Evolutionary conservation across 2,888 invertebrate genomes (phyloP).

Genomic region (Cosmopolites sordidus): DNA sequence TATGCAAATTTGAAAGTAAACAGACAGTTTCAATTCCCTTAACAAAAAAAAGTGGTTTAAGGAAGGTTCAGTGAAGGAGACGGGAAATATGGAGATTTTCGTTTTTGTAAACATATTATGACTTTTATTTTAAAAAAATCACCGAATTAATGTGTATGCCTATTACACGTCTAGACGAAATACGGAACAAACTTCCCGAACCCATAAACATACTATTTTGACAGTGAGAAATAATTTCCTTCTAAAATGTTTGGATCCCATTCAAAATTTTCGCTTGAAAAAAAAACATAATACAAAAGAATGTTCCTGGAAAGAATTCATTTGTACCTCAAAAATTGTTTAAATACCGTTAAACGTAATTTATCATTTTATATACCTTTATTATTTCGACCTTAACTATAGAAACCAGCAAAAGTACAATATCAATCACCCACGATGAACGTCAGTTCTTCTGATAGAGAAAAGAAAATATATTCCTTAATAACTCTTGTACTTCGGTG

Average conservation of each 20-base stretch:
- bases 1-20: too few species aligned
- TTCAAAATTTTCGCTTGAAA: not conserved
- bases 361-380: conserved; percentile 21
- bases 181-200: too few species aligned
- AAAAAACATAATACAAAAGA: not conserved
- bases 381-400: conserved; percentile 13
- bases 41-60: too few species aligned
- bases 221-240: not conserved
- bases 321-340: conserved; percentile 12
- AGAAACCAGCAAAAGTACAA: conserved; percentile 14
- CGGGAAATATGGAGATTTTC: too few species aligned
- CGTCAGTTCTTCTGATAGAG: conserved; percentile 18
- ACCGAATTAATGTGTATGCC: too few species aligned
- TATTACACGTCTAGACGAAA: too few species aligned
- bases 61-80: too few species aligned
- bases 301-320: conserved; percentile 2
- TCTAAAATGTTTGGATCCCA: not conserved
- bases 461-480: conserved; percentile 22
- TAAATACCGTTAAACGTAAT: conserved; percentile 16
- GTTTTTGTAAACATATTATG: too few species aligned
- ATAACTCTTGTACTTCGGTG: conserved; percentile 8
- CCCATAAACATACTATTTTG: not conserved
- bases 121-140: too few species aligned
- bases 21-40: too few species aligned
- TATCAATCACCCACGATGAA: conserved; percentile 22